Conservation (phyloP, 23 tunicate genomes). For the Corella eumyota region DNA sequence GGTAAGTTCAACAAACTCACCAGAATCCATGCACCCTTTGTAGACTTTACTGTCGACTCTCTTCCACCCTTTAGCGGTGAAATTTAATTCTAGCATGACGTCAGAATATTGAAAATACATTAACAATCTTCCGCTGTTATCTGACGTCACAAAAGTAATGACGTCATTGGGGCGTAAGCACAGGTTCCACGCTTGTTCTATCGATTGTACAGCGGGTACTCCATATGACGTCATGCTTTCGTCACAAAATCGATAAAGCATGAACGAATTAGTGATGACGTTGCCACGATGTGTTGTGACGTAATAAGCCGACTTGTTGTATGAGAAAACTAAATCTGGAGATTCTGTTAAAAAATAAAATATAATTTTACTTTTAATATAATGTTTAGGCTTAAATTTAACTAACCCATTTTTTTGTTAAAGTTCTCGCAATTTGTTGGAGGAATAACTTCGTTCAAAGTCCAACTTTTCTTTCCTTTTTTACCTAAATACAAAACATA, state of each 20-base stretch:
- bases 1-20: constrained; percentile 12
- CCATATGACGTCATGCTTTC: constrained; percentile 28
- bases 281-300: neutral
- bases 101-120: constrained; percentile 31
- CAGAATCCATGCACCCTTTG: constrained; percentile 13
- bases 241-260: constrained; percentile 25
- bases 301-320: constrained; percentile 2
- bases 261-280: constrained; percentile 1
- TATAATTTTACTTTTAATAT: too few species aligned
- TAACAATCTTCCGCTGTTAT: constrained; percentile 8
- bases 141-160: constrained; percentile 52
- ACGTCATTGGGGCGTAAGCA: constrained; percentile 33
- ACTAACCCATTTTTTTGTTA: too few species aligned
- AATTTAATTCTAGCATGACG: constrained; percentile 17
- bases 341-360: constrained; percentile 3
- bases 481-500: too few species aligned
- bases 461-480: too few species aligned
- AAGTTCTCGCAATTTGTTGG: too few species aligned
- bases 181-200: constrained; percentile 21
- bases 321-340: constrained; percentile 8
- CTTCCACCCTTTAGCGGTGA: constrained; percentile 13
- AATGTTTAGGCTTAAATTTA: too few species aligned
- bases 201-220: constrained; percentile 10
- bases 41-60: constrained; percentile 4
- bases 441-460: too few species aligned